Percentiles rank a stretch among this genome's conserved stretches.
Conservation (phyloP, 2,113 vertebrate genomes). For the Microcebus tavaratra region DNA sequence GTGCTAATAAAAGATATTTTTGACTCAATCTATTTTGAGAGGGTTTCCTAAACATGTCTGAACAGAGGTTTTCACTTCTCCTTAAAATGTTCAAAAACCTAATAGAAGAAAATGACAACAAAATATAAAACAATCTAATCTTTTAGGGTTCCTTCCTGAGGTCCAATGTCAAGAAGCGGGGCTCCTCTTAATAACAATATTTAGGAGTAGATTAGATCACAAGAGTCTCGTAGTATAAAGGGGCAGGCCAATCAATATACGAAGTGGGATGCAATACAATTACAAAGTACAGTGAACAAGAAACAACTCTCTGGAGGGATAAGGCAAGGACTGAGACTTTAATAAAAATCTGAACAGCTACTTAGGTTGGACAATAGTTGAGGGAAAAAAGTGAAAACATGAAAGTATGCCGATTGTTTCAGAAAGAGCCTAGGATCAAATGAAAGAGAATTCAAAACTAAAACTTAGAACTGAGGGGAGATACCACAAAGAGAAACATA, state of each 20-base stretch:
- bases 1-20: neutral
- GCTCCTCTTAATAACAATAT: neutral
- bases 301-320: neutral
- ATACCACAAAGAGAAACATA: neutral
- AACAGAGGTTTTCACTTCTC: neutral
- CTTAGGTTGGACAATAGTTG: neutral
- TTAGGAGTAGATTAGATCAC: neutral
- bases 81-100: neutral
- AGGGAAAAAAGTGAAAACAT: neutral
- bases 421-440: neutral
- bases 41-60: neutral
- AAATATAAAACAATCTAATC: neutral
- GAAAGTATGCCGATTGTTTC: neutral
- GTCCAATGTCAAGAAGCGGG: neutral
- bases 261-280: neutral
- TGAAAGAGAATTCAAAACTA: neutral
- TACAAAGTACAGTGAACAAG: neutral
- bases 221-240: neutral
- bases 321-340: neutral
- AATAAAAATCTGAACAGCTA: neutral
- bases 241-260: neutral
- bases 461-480: neutral
- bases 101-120: neutral
- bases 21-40: neutral
- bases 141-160: neutral